phyloP scores from a whole-genome alignment of 2,797 vertebrate species.

The Tragopan temminckii region DNA sequence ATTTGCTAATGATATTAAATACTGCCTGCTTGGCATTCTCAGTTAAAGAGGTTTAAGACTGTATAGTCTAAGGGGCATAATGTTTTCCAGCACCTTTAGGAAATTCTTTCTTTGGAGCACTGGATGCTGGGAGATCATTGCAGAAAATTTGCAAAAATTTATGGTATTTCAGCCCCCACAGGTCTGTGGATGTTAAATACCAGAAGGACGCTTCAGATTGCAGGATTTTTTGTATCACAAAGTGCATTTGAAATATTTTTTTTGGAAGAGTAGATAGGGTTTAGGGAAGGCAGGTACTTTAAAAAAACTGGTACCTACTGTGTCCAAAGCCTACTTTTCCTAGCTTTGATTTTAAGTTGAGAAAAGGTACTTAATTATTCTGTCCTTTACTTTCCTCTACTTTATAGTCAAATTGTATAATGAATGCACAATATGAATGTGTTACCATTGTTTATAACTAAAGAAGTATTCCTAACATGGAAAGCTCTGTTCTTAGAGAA shows the following conservation, averaged over 20 bases:
- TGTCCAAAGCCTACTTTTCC: neutral
- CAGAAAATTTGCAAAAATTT: neutral
- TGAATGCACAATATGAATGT: neutral
- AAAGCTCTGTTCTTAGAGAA: neutral
- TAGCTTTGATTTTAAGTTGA: neutral
- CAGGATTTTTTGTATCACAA: neutral
- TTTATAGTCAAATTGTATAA: constrained; percentile 1
- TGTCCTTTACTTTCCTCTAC: neutral
- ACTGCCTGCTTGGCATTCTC: neutral
- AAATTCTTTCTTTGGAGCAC: neutral
- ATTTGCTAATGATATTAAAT: neutral
- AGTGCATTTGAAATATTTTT: neutral
- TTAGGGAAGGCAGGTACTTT: neutral
- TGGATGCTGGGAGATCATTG: neutral
- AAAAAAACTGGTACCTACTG: neutral
- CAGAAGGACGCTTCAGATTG: neutral
- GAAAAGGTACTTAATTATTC: constrained; percentile 1
- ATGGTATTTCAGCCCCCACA: neutral
- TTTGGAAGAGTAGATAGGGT: neutral
- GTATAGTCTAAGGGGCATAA: neutral
- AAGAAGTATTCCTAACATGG: neutral
- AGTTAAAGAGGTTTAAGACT: neutral
- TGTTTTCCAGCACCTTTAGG: neutral
- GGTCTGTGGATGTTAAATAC: neutral
- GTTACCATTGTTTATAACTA: neutral